phyloP scores from a whole-genome alignment of 2,797 vertebrate species.

The Phataginus tetradactyla region DNA sequence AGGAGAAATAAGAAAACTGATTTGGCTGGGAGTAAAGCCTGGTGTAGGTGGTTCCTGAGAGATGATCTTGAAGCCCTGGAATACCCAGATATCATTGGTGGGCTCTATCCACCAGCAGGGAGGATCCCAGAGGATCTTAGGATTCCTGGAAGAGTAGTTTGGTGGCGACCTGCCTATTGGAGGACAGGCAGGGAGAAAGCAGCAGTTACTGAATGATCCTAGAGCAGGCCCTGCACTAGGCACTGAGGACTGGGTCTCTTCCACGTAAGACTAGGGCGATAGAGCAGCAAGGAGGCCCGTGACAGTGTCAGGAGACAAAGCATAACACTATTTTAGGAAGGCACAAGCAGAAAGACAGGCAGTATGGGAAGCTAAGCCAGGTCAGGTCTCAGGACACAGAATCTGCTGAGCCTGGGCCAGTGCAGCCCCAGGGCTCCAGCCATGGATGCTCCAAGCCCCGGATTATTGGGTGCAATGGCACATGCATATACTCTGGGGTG shows the following conservation, averaged over 20 bases:
- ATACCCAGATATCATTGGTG: neutral
- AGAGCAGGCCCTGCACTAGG: neutral
- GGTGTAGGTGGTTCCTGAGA: neutral
- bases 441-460: rapidly evolving
- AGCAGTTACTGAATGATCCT: neutral
- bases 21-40: neutral
- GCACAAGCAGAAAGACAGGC: neutral
- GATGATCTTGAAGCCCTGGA: neutral
- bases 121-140: neutral
- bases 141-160: neutral
- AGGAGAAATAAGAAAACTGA: neutral
- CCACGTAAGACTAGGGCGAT: neutral
- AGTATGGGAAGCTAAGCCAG: neutral
- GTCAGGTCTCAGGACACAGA: neutral
- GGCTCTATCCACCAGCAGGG: neutral
- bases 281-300: neutral
- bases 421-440: neutral
- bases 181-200: neutral
- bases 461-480: neutral
- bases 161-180: neutral
- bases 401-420: neutral
- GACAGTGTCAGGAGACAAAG: neutral
- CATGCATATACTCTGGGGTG: neutral
- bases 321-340: rapidly evolving
- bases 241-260: neutral